Conservation (phyloP, 2,797 vertebrate species). For the Otolemur crassicaudatus region DNA sequence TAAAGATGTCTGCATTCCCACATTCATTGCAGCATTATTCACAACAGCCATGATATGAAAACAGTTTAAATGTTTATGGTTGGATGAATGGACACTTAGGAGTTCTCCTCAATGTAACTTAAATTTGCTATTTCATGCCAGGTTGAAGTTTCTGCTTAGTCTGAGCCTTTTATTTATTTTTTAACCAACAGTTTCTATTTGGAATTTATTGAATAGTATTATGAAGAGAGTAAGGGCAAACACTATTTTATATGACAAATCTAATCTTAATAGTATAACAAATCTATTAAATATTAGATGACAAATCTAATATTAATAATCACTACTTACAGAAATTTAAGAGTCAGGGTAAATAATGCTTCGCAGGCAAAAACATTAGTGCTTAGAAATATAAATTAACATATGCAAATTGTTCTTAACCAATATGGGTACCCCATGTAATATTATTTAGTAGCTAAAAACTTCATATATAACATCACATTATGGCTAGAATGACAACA, state of each 20-base stretch:
- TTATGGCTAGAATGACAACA: neutral
- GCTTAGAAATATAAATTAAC: neutral
- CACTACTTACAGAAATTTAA: constrained; percentile 40
- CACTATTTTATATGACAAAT: constrained; percentile 34
- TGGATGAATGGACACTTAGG: neutral
- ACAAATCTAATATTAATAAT: constrained; percentile 53
- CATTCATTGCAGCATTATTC: neutral
- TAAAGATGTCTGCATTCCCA: neutral
- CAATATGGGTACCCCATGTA: neutral
- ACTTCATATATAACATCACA: neutral
- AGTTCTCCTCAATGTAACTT: constrained; percentile 32
- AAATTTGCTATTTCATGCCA: neutral
- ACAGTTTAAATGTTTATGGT: neutral
- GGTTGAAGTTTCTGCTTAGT: constrained; percentile 6
- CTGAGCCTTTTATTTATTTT: neutral
- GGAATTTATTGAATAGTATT: neutral
- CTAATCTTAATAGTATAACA: no score
- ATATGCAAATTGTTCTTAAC: neutral
- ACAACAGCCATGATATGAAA: neutral
- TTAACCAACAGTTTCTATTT: constrained; percentile 12
- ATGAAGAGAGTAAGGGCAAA: neutral
- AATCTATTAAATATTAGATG: no score
- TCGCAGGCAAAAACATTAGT: constrained; percentile 9
- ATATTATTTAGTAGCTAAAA: neutral
- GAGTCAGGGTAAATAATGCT: neutral